Evolutionary conservation across 1,140 invertebrate genomes (phyloP).

Genomic region (Platyscapa corneri): DNA sequence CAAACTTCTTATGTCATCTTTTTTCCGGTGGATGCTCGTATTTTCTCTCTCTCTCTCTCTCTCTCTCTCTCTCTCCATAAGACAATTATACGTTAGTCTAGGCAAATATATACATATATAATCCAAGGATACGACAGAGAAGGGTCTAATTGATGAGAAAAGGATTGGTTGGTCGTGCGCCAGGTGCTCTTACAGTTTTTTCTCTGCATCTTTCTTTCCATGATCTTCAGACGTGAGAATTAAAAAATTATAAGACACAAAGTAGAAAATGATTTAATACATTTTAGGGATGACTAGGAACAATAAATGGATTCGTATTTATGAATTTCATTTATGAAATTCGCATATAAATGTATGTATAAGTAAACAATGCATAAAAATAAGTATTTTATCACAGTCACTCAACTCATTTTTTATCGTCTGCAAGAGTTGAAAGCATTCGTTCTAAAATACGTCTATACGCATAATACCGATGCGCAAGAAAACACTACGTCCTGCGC

Average conservation of each 20-base stretch:
- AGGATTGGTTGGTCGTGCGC: background rate
- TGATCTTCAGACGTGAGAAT: slow-evolving; percentile 43
- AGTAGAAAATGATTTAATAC: slow-evolving; percentile 38
- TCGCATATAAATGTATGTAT: background rate
- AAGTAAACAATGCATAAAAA: background rate
- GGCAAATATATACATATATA: background rate
- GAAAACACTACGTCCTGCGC: background rate
- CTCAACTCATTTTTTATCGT: background rate
- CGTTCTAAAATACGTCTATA: background rate
- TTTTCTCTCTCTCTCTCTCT: too few species aligned
- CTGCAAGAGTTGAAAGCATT: background rate
- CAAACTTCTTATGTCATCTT: background rate
- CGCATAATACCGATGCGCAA: background rate
- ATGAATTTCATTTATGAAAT: background rate
- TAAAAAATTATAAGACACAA: background rate
- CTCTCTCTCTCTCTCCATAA: background rate
- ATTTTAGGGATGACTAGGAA: background rate
- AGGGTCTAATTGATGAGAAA: slow-evolving; percentile 19
- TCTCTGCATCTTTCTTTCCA: background rate
- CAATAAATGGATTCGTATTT: background rate
- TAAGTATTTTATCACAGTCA: background rate
- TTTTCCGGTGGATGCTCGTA: background rate
- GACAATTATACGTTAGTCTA: slow-evolving; percentile 14
- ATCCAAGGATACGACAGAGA: background rate
- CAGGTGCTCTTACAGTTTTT: slow-evolving; percentile 2